Conservation (phyloP, 2,888 invertebrate genomes). For the Ochropleura leucogaster region DNA sequence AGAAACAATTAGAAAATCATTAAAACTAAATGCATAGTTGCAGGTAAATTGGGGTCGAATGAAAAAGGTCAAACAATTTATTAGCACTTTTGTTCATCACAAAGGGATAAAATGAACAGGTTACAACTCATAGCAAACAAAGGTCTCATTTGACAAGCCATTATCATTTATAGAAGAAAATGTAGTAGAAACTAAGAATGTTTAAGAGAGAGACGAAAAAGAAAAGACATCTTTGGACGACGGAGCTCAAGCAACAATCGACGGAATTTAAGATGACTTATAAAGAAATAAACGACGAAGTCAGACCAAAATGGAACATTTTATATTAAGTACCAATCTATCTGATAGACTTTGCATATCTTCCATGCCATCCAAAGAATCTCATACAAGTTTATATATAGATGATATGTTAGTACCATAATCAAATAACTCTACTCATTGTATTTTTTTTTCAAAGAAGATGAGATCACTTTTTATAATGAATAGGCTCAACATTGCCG, state of each 20-base stretch:
- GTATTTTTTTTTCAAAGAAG: slow-evolving; percentile 20
- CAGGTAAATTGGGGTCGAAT: slow-evolving; percentile 12
- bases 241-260: background rate
- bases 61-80: slow-evolving; percentile 13
- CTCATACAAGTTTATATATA: background rate
- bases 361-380: background rate
- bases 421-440: slow-evolving; percentile 22
- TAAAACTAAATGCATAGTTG: slow-evolving; percentile 9
- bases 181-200: background rate
- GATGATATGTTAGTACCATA: slow-evolving; percentile 9
- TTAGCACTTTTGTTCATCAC: slow-evolving; percentile 16
- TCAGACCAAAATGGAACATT: background rate
- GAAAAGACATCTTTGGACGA: background rate
- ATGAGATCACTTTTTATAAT: slow-evolving; percentile 26
- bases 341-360: background rate
- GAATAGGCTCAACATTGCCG: slow-evolving; percentile 45
- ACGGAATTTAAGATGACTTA: background rate
- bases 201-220: background rate
- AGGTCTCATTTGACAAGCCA: background rate
- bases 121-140: slow-evolving; percentile 2
- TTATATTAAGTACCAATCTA: background rate
- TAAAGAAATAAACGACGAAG: background rate
- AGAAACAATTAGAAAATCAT: slow-evolving; percentile 27
- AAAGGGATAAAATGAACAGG: slow-evolving; percentile 8
- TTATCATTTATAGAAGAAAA: background rate